These are phyloP conservation scores for Caenorhabditis macrosperma DNA, from an alignment of 2,888 invertebrate species.

Conservation along the genomic window DNA sequence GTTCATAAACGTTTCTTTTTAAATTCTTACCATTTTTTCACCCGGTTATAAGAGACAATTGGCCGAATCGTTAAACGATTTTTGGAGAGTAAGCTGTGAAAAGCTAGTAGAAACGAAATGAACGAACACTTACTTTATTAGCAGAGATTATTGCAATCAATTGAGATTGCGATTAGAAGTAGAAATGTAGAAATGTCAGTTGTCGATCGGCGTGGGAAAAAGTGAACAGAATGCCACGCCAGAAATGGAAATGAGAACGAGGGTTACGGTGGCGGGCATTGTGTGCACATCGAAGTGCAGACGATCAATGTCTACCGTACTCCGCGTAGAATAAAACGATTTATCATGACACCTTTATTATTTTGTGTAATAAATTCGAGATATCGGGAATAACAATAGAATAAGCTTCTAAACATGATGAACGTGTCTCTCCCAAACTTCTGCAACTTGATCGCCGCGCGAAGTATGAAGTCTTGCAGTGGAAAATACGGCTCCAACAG, in stretches of 20 bases:
- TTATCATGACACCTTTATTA: conserved; percentile 14
- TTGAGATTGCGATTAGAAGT: conserved; percentile 30
- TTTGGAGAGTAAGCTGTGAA: conserved; percentile 9
- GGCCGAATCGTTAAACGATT: conserved; percentile 28
- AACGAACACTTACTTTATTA: conserved; percentile 14
- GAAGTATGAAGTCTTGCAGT: conserved; percentile 61
- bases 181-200: conserved; percentile 22
- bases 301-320: neutral
- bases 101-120: neutral
- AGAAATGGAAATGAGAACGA: neutral
- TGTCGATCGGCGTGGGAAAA: neutral
- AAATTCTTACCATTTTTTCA: neutral
- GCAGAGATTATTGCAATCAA: conserved; percentile 19
- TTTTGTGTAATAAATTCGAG: neutral
- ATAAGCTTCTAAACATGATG: conserved; percentile 33
- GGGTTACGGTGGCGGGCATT: neutral
- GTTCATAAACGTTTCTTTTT: no score
- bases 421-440: conserved; percentile 56
- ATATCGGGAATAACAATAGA: neutral
- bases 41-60: neutral
- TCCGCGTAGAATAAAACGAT: neutral
- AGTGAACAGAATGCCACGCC: neutral
- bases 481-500: conserved; percentile 61
- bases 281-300: conserved; percentile 12
- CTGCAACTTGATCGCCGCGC: conserved; percentile 50